Percentiles rank a stretch among this genome's conserved stretches.
phyloP scores from a whole-genome alignment of 2,888 invertebrate genomes.

The Cybosia mesomella region DNA sequence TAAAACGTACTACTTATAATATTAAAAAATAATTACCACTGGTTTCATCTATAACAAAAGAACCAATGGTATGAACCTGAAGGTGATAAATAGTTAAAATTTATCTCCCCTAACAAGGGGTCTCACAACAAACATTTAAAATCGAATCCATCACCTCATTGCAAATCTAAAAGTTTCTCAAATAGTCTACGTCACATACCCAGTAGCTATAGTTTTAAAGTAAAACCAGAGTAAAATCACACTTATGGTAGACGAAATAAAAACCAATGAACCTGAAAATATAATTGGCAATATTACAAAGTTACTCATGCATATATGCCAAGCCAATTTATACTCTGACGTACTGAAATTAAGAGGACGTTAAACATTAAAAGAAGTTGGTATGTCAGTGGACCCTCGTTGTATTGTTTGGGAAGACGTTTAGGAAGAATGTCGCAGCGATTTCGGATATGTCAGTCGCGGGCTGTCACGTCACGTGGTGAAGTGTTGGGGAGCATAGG shows the following conservation, averaged over 20 bases:
- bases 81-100: conserved; percentile 15
- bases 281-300: conserved; percentile 30
- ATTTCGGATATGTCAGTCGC: conserved; percentile 83
- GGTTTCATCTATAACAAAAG: not conserved
- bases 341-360: not conserved
- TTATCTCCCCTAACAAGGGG: conserved; percentile 52
- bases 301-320: conserved; percentile 11
- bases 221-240: conserved; percentile 44
- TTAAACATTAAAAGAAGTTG: conserved; percentile 17
- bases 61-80: not conserved
- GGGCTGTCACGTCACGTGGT: conserved; percentile 74
- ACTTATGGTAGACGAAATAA: conserved; percentile 47
- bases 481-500: conserved; percentile 56
- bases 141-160: conserved; percentile 72
- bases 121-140: conserved; percentile 74
- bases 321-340: conserved; percentile 19
- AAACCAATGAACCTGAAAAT: conserved; percentile 27
- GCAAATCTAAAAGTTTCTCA: conserved; percentile 67
- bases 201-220: conserved; percentile 30
- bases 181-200: conserved; percentile 56
- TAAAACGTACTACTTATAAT: no score
- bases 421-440: conserved; percentile 81
- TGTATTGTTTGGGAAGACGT: conserved; percentile 76
- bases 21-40: no score
- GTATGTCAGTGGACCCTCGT: conserved; percentile 61